phyloP scores from a whole-genome alignment of 2,888 invertebrate genomes.

The Drosophila atripex region DNA sequence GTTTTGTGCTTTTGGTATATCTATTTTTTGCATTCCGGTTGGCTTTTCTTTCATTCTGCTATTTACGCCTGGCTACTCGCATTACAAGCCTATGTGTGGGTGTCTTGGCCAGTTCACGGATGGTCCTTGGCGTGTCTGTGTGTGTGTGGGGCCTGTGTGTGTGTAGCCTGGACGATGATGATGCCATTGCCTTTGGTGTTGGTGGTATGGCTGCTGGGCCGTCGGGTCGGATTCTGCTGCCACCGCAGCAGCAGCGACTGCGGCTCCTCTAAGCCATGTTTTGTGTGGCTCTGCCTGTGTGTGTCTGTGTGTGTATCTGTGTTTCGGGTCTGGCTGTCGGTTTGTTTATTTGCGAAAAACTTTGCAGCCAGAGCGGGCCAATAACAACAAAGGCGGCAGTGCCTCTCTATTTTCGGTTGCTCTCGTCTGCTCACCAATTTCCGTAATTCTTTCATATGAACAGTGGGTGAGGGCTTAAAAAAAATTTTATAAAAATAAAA shows the following conservation, averaged over 20 bases:
- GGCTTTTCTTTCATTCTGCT: constrained; percentile 50
- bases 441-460: neutral
- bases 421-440: constrained; percentile 24
- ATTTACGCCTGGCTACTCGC: constrained; percentile 62
- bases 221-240: constrained; percentile 38
- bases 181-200: constrained; percentile 70
- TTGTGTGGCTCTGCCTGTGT: constrained; percentile 4
- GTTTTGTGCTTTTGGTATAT: constrained; percentile 14
- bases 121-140: constrained; percentile 16
- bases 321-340: constrained; percentile 54
- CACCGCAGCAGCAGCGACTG: constrained; percentile 33
- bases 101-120: constrained; percentile 15
- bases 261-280: constrained; percentile 12
- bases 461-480: neutral
- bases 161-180: constrained; percentile 50
- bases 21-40: constrained; percentile 47
- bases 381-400: constrained; percentile 40
- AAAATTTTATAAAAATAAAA: no score
- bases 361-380: constrained; percentile 54
- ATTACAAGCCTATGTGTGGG: constrained; percentile 24
- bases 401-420: constrained; percentile 29
- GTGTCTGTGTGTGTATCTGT: constrained; percentile 22
- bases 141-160: constrained; percentile 31
- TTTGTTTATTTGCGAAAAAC: constrained; percentile 73
- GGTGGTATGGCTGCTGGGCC: constrained; percentile 38